Base-by-base conservation (phyloP, 2,113 vertebrate species). In the Butastur rufipennis region DNA sequence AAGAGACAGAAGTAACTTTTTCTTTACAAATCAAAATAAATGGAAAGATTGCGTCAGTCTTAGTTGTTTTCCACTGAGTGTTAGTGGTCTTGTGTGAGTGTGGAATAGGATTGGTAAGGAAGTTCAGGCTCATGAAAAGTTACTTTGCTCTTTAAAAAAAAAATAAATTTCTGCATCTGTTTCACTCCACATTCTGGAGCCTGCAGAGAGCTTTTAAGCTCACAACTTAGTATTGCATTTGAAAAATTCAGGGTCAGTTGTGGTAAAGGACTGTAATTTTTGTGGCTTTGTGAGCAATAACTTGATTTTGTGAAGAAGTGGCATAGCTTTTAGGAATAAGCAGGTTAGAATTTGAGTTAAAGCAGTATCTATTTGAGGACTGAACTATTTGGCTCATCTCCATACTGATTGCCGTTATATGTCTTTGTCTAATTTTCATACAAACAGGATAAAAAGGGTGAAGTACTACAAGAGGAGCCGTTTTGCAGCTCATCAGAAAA, bases 111-210 rank as follows among this genome's bases (percentile, higher is more conserved):
- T 92, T 93, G 68, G 50, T 91, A 71, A 84, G 40, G 79, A 91
- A 94, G 73, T 95, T 78, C 55, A 93, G 67, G 40, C 26, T 89
- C 93, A 95, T n/a, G 40, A 50, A 56, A 93, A 94, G 68, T 91
- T 94, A 74, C 70, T 92, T 97, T 84, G 20, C 10, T 38, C 6
- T n/a, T 96, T 55, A 22, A 47, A n/a, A 6, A 43, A 48, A 13
- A 2, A 45, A 34, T 45, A 38, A 13, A 2, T 38, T 90, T 61
- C 32, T 68, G 81, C 62, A 58, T 93, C 71, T 42, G 45, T 84
- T 92, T 73, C 38, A 20, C 29, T 59, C 31, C 59, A 9, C 23
- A 5, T 9, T 81, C 26, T 86, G 45, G 19, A 61, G 27, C 34
- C 34, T 86, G 31, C n/a, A 74, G 90, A 93, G 61, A 59, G 34